Percentiles rank a stretch among this genome's conserved stretches.
Evolutionary conservation across 2,113 vertebrate genomes (phyloP).

Genomic region (Tragelaphus strepsiceros): DNA sequence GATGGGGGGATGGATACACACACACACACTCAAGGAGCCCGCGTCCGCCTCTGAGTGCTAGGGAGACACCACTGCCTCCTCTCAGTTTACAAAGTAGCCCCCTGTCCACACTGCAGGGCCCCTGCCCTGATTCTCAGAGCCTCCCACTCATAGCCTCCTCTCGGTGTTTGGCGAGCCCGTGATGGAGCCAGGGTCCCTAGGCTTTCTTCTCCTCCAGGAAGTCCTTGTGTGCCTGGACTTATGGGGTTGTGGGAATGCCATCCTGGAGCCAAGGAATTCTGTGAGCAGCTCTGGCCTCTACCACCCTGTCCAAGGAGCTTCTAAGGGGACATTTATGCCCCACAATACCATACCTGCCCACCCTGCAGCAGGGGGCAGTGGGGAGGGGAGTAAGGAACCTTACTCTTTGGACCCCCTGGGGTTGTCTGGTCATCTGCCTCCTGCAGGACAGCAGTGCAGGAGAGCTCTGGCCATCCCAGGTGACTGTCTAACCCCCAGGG

Average conservation of each 20-base stretch:
- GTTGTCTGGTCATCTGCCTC: not conserved
- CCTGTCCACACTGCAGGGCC: not conserved
- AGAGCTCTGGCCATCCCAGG: not conserved
- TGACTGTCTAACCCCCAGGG: not conserved
- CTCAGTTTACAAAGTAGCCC: not conserved
- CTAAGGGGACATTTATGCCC: not conserved
- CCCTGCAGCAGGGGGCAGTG: too few species aligned
- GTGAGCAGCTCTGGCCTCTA: not conserved
- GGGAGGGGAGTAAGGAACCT: not conserved
- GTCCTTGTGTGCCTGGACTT: not conserved
- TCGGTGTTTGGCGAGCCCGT: accelerated
- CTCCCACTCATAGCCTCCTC: not conserved
- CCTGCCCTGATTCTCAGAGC: not conserved
- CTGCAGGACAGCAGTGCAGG: not conserved
- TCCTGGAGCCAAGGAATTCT: not conserved
- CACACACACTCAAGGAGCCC: not conserved
- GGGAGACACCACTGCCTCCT: too few species aligned
- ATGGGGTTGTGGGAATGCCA: not conserved
- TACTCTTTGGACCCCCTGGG: not conserved
- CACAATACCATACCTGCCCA: too few species aligned
- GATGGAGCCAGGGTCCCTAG: not conserved
- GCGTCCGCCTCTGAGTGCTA: accelerated
- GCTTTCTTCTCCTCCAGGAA: not conserved
- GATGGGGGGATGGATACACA: not conserved
- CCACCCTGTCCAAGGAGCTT: not conserved